A percentile compares a stretch with the other conserved stretches of the same genome.
Evolutionary conservation across 2,113 vertebrate genomes (phyloP).

Genomic region (Mesocricetus auratus): DNA sequence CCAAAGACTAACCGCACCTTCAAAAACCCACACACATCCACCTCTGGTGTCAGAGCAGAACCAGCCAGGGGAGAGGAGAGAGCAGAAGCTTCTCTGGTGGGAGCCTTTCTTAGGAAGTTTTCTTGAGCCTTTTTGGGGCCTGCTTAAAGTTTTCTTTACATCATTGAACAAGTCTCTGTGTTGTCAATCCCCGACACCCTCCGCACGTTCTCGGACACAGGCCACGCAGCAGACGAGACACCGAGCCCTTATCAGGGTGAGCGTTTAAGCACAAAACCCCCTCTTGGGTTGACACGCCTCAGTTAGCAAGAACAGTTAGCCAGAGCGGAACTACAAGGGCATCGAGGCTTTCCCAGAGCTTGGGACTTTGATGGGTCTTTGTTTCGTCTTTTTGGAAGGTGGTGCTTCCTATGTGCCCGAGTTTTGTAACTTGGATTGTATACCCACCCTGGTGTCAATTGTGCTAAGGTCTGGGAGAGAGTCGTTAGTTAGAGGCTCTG

Average conservation of each 20-base stretch:
- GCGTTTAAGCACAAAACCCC: not conserved
- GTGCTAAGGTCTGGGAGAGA: not conserved
- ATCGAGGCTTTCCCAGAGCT: not conserved
- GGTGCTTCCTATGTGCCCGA: not conserved
- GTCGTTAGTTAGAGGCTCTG: not conserved
- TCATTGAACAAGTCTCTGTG: too few relatives aligned
- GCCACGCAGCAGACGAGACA: too few relatives aligned
- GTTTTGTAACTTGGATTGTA: not conserved
- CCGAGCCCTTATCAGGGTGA: not conserved
- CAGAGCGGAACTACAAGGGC: not conserved
- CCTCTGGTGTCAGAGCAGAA: too few relatives aligned
- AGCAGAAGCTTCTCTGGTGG: too few relatives aligned
- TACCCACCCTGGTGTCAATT: not conserved
- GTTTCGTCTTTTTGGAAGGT: not conserved
- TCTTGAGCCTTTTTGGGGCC: too few relatives aligned
- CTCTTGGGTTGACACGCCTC: not conserved
- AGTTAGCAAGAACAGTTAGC: not conserved
- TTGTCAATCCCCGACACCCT: too few relatives aligned
- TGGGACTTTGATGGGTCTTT: not conserved
- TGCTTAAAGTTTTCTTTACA: too few relatives aligned
- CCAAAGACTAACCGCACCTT: too few relatives aligned
- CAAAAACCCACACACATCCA: too few relatives aligned
- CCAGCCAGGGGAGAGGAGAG: too few relatives aligned
- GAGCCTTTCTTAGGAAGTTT: too few relatives aligned
- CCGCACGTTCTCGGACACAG: too few relatives aligned